Evolutionary conservation across 2,113 vertebrate species (phyloP).

Genomic region (Taxidea taxus): DNA sequence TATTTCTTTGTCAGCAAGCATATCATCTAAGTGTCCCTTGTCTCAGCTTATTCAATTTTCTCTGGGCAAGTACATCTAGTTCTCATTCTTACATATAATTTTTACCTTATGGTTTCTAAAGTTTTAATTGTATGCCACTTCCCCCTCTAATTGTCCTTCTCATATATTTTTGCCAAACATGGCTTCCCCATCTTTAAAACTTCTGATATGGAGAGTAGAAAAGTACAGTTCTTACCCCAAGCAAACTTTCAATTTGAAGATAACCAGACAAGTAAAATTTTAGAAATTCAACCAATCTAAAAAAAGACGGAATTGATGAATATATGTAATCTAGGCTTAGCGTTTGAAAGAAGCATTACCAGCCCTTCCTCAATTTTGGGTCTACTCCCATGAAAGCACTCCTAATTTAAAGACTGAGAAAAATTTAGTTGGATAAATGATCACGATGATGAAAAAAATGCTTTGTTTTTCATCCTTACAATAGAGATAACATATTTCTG

Average conservation of each 20-base stretch:
- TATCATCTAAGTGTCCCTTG: neutral
- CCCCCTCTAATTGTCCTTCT: neutral
- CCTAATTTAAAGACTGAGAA: neutral
- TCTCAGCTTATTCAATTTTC: neutral
- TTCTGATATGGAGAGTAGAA: neutral
- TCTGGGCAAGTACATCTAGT: neutral
- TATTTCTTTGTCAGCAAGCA: neutral
- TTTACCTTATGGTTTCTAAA: neutral
- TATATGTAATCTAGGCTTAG: neutral
- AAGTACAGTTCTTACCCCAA: neutral
- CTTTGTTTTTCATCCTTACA: neutral
- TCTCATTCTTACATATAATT: neutral
- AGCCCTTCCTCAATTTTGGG: neutral
- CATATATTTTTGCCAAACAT: neutral
- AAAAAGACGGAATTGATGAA: neutral
- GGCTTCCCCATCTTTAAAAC: neutral
- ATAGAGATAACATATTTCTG: neutral
- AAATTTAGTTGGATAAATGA: constrained; percentile 13
- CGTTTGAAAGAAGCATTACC: neutral
- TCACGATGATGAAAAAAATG: neutral
- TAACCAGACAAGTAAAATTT: neutral
- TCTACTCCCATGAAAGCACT: neutral
- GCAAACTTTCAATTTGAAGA: neutral
- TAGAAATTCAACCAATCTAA: neutral
- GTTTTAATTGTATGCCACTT: neutral